These are phyloP conservation scores for Melanostigma gelatinosum DNA, from an alignment of 2,113 vertebrate species.

Conservation along the genomic window DNA sequence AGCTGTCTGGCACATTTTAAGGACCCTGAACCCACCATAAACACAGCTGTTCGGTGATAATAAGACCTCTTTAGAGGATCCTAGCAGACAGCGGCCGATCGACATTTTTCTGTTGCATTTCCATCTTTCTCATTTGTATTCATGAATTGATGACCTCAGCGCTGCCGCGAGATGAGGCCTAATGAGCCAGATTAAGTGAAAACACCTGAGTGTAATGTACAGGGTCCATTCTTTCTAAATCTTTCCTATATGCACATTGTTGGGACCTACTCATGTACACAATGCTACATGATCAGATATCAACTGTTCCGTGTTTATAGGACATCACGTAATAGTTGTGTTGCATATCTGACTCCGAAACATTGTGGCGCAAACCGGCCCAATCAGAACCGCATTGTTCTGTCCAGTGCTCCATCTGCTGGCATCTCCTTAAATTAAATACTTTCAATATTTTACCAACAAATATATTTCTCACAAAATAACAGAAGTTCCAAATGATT, in stretches of 20 bases:
- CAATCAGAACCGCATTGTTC: not conserved
- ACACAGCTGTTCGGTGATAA: constrained; percentile 15
- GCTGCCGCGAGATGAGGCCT: not conserved
- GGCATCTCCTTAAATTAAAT: constrained; percentile 6
- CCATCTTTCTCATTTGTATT: not conserved
- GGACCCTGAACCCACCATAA: not conserved
- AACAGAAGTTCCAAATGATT: constrained; percentile 2
- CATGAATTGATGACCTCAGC: not conserved
- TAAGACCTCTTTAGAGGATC: not conserved
- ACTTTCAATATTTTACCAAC: not conserved
- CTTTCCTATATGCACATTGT: not conserved
- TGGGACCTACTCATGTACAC: not conserved
- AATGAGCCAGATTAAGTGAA: constrained; percentile 1
- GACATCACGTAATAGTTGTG: not conserved
- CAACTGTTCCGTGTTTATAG: not conserved
- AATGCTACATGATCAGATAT: not conserved
- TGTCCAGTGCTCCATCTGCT: not conserved
- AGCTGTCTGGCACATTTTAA: not conserved
- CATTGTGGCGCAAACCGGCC: not conserved
- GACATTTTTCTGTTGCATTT: not conserved
- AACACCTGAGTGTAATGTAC: constrained; percentile 6
- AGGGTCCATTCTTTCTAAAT: no score
- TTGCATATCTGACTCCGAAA: not conserved
- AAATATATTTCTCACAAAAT: not conserved
- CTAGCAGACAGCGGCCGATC: not conserved